Conservation (phyloP, 2,888 invertebrate species). For the Polylopha cassiicola region DNA sequence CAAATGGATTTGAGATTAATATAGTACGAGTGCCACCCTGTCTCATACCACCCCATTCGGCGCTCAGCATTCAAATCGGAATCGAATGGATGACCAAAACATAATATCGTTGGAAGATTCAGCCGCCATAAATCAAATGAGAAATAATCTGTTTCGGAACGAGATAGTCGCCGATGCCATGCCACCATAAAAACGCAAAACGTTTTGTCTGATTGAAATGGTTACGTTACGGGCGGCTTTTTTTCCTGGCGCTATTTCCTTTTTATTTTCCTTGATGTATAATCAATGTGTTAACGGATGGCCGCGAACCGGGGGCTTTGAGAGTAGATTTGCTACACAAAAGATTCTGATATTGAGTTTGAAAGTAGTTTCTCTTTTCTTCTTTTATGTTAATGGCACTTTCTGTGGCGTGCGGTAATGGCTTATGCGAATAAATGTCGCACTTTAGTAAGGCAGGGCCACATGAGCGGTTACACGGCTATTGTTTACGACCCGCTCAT, state of each 20-base stretch:
- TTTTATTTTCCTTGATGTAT: conserved; percentile 76
- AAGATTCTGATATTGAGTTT: conserved; percentile 75
- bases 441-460: conserved; percentile 47
- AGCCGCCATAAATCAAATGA: conserved; percentile 77
- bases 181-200: conserved; percentile 76
- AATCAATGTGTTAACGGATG: conserved; percentile 77
- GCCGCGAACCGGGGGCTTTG: conserved; percentile 60
- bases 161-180: conserved; percentile 72
- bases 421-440: conserved; percentile 63
- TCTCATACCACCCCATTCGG: conserved; percentile 72
- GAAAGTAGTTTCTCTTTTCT: conserved; percentile 71
- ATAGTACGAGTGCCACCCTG: conserved; percentile 75
- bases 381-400: conserved; percentile 73
- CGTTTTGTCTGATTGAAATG: conserved; percentile 77
- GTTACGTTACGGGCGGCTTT: conserved; percentile 61
- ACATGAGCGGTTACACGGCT: conserved; percentile 30
- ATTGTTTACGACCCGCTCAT: conserved; percentile 32
- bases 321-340: conserved; percentile 74
- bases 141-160: conserved; percentile 78
- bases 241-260: conserved; percentile 67
- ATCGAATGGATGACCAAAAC: conserved; percentile 78
- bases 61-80: conserved; percentile 77
- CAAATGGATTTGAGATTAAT: conserved; percentile 78
- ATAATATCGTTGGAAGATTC: conserved; percentile 77
- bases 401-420: conserved; percentile 64